Evolutionary conservation across 2,797 vertebrate genomes (phyloP).

Genomic region (Macroramphosus scolopax): DNA sequence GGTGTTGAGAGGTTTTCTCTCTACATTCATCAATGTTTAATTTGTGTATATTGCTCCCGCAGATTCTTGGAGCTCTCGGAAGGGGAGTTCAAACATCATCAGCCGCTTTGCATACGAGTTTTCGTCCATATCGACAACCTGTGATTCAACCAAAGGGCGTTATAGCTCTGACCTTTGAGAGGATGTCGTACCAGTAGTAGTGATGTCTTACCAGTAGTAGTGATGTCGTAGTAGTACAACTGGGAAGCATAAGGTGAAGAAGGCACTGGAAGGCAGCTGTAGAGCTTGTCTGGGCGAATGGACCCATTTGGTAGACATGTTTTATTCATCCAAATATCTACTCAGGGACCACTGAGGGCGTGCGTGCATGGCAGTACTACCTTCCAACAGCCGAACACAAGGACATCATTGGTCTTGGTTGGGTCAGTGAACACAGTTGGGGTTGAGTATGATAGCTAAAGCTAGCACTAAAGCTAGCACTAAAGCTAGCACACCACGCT

Average conservation of each 20-base stretch:
- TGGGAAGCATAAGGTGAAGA: not conserved
- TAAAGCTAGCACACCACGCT: not conserved
- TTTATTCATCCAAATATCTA: slow-evolving; percentile 64
- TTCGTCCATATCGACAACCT: slow-evolving; percentile 3
- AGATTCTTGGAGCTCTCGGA: not conserved
- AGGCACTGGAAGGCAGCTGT: not conserved
- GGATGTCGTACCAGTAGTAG: not conserved
- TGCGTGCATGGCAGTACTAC: slow-evolving; percentile 38
- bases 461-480: not conserved
- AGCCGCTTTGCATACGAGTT: not conserved
- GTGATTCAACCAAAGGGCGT: not conserved
- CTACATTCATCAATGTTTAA: slow-evolving; percentile 20
- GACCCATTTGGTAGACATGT: slow-evolving; percentile 49
- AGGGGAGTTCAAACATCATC: not conserved
- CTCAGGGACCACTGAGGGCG: slow-evolving; percentile 45
- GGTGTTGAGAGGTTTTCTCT: slow-evolving; percentile 6
- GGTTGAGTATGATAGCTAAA: slow-evolving; percentile 32
- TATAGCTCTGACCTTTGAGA: not conserved
- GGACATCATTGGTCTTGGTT: slow-evolving; percentile 32
- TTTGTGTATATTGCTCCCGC: not conserved
- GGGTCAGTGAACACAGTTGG: slow-evolving; percentile 61
- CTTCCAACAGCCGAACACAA: slow-evolving; percentile 30
- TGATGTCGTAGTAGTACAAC: no score
- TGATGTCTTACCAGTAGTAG: no score
- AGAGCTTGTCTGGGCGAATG: slow-evolving; percentile 24